Conservation (phyloP, 2,113 vertebrate genomes). For the Puntigrus tetrazona region DNA sequence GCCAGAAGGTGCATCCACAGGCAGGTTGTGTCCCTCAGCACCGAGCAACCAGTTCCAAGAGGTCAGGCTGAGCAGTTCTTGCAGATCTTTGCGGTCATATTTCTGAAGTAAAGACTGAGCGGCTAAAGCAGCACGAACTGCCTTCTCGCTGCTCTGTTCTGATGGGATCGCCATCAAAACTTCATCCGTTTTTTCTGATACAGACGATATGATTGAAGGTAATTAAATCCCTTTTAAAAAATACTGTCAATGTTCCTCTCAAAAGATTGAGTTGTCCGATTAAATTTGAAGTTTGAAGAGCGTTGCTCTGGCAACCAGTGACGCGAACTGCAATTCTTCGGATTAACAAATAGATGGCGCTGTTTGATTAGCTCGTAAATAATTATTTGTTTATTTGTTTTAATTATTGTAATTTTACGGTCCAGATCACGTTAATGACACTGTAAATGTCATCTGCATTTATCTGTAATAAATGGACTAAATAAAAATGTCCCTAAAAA, state of each 20-base stretch:
- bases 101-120: conserved; percentile 75
- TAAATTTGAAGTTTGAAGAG: background rate
- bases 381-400: background rate
- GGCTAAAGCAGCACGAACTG: conserved; percentile 65
- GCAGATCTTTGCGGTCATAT: conserved; percentile 69
- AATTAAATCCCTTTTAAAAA: background rate
- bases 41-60: conserved; percentile 70
- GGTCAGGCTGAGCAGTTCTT: conserved; percentile 68
- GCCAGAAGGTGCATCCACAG: conserved; percentile 63
- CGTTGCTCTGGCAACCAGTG: conserved; percentile 43
- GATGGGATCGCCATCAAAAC: background rate
- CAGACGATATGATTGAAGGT: background rate
- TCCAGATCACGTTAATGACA: background rate
- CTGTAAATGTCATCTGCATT: background rate
- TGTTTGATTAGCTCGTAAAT: background rate
- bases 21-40: conserved; percentile 62
- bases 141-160: conserved; percentile 60
- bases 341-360: conserved; percentile 31
- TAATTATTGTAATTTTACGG: background rate
- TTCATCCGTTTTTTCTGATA: background rate
- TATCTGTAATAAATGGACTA: background rate
- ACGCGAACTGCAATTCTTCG: conserved; percentile 14
- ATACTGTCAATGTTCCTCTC: background rate
- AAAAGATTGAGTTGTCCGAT: background rate
- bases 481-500: background rate